Conservation (phyloP, 2,888 invertebrate genomes). For the Atherix ibis region DNA sequence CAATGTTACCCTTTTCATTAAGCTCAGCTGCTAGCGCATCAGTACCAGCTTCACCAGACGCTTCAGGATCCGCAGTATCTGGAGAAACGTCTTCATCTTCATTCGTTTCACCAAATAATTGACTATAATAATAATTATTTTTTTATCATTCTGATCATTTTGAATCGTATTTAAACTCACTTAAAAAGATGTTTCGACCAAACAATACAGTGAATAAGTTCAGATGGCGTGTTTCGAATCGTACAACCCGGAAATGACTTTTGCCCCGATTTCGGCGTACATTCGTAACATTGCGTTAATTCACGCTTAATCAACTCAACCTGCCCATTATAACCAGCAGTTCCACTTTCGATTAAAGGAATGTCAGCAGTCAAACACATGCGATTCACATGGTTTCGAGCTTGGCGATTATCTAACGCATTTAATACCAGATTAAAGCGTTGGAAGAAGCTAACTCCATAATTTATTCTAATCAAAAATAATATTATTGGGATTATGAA, state of each 20-base stretch:
- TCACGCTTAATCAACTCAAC: conserved; percentile 78
- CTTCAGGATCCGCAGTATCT: conserved; percentile 90
- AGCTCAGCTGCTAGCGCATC: conserved; percentile 34
- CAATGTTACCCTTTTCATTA: conserved; percentile 34
- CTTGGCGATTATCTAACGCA: conserved; percentile 91
- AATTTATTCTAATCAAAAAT: conserved; percentile 54
- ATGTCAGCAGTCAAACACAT: conserved; percentile 93
- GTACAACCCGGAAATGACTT: conserved; percentile 97
- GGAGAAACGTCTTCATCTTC: conserved; percentile 97
- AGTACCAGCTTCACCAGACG: conserved; percentile 51
- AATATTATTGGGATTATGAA: not conserved
- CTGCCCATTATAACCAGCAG: conserved; percentile 94
- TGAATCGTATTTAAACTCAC: conserved; percentile 44
- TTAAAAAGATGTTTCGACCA: conserved; percentile 99
- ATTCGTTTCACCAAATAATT: conserved; percentile 92
- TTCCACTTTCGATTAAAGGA: conserved; percentile 92
- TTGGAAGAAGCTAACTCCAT: conserved; percentile 81
- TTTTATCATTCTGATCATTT: conserved; percentile 1
- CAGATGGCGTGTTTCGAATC: conserved; percentile 96
- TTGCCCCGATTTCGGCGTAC: conserved; percentile 76
- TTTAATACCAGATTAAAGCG: conserved; percentile 85
- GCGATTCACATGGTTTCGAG: conserved; percentile 95
- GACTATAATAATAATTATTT: conserved; percentile 39
- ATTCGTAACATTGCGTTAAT: conserved; percentile 92
- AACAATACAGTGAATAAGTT: conserved; percentile 97